These are phyloP conservation scores for Maccullochella peelii DNA, from an alignment of 2,113 vertebrate genomes.

Conservation along the genomic window DNA sequence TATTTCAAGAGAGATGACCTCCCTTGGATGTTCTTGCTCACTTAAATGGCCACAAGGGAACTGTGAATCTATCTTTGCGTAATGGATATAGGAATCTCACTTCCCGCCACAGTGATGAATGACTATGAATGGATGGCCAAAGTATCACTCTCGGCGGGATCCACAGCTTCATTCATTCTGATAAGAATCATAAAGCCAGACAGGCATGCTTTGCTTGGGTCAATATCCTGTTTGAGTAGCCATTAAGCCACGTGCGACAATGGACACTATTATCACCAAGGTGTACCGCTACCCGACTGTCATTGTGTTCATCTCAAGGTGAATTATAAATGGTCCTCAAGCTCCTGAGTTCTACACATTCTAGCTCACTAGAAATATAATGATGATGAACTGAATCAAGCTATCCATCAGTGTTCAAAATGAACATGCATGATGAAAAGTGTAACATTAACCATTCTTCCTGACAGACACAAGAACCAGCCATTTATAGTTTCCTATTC, in stretches of 20 bases:
- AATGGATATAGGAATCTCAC: slow-evolving; percentile 82
- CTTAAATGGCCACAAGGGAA: slow-evolving; percentile 78
- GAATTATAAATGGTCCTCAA: slow-evolving; percentile 76
- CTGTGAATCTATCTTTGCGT: slow-evolving; percentile 79
- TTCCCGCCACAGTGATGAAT: slow-evolving; percentile 79
- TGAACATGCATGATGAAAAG: slow-evolving; percentile 62
- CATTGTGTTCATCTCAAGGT: slow-evolving; percentile 79
- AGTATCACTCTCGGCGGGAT: slow-evolving; percentile 77
- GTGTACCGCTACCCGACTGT: slow-evolving; percentile 67
- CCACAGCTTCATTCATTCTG: slow-evolving; percentile 76
- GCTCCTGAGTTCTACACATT: slow-evolving; percentile 53
- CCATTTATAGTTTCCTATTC: slow-evolving; percentile 60
- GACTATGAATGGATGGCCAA: slow-evolving; percentile 73
- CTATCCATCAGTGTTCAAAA: slow-evolving; percentile 67
- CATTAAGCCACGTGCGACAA: slow-evolving; percentile 79
- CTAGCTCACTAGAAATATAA: slow-evolving; percentile 37
- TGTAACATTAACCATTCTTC: slow-evolving; percentile 62
- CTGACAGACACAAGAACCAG: slow-evolving; percentile 57
- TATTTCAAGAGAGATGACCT: slow-evolving; percentile 76
- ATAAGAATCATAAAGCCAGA: slow-evolving; percentile 81
- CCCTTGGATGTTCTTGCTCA: slow-evolving; percentile 66
- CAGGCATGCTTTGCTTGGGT: slow-evolving; percentile 77
- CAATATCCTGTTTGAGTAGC: slow-evolving; percentile 81
- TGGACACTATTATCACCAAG: slow-evolving; percentile 76
- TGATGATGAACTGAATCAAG: slow-evolving; percentile 57